These are phyloP conservation scores for Odontocerum albicorne DNA, from an alignment of 2,888 invertebrate genomes.

Conservation along the genomic window DNA sequence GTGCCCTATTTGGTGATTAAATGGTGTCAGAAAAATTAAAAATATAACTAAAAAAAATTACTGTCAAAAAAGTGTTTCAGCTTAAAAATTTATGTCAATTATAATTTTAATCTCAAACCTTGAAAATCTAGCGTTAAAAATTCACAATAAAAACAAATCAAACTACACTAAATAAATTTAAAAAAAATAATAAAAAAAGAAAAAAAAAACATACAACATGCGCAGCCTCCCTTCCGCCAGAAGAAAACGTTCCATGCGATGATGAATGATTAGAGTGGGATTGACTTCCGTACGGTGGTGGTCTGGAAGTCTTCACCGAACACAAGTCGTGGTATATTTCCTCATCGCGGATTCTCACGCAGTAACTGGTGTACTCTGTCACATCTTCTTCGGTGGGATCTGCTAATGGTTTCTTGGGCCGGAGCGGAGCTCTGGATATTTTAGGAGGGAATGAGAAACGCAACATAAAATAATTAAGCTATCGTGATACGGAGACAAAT, in stretches of 20 bases:
- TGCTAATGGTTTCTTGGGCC: constrained; percentile 44
- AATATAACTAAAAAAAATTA: no score
- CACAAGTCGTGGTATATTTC: constrained; percentile 95
- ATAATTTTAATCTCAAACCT: no score
- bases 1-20: no score
- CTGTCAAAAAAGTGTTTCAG: no score
- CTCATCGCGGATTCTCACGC: constrained; percentile 79
- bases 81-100: no score
- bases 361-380: constrained; percentile 67
- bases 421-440: constrained; percentile 36
- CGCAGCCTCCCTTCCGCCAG: constrained; percentile 13
- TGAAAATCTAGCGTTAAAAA: not conserved
- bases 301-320: constrained; percentile 64
- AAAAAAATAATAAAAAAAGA: constrained; percentile 11
- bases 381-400: constrained; percentile 46
- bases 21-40: no score
- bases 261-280: not conserved
- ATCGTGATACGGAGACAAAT: no score
- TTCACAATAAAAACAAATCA: no score
- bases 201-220: constrained; percentile 23
- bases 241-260: not conserved
- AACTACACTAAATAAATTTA: no score
- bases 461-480: no score
- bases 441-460: no score
- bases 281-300: constrained; percentile 48